Evolutionary conservation across 2,888 invertebrate species (phyloP).

Genomic region (Cerastis rubricosa): DNA sequence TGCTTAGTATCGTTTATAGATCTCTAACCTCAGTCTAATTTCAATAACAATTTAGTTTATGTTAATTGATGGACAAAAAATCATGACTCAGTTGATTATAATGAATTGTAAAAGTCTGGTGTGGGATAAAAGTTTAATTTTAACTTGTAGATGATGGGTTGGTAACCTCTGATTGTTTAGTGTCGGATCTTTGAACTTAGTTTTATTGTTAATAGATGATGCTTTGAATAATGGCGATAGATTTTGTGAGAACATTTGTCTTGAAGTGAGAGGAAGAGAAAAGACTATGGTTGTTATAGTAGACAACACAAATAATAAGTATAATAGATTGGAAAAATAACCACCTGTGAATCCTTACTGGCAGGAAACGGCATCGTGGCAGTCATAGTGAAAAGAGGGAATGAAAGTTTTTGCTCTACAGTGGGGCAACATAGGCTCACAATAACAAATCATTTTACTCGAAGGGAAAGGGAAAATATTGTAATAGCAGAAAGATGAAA

Average conservation of each 20-base stretch:
- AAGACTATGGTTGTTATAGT: neutral
- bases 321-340: neutral
- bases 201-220: slow-evolving; percentile 42
- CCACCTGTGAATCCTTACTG: neutral
- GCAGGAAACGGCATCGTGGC: neutral
- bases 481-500: neutral
- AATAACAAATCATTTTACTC: neutral
- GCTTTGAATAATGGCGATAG: slow-evolving; percentile 18
- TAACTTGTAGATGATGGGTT: slow-evolving; percentile 34
- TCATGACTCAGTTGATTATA: slow-evolving; percentile 45
- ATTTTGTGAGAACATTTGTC: neutral
- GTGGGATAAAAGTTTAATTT: slow-evolving; percentile 48
- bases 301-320: neutral
- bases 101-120: slow-evolving; percentile 53
- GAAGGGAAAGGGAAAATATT: neutral
- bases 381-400: neutral
- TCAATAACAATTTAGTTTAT: slow-evolving; percentile 55
- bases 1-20: neutral
- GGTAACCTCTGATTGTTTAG: slow-evolving; percentile 51
- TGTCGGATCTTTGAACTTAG: slow-evolving; percentile 53
- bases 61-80: slow-evolving; percentile 53
- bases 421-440: too few species aligned
- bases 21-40: slow-evolving; percentile 24
- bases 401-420: neutral
- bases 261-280: neutral